phyloP scores from a whole-genome alignment of 2,113 vertebrate species.

The Ochotona curzoniae region DNA sequence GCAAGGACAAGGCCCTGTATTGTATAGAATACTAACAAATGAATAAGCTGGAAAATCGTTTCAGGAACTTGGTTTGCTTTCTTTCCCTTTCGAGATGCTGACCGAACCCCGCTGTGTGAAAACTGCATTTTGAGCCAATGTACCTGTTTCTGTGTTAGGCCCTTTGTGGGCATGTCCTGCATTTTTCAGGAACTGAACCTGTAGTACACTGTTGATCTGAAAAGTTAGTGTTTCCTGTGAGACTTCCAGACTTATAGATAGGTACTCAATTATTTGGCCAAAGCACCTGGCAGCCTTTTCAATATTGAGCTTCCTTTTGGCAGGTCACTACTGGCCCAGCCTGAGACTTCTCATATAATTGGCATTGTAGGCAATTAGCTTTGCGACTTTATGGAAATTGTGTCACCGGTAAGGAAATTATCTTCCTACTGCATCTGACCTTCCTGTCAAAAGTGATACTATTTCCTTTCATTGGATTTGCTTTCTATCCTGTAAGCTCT shows the following conservation, averaged over 20 bases:
- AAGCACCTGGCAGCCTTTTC: not conserved
- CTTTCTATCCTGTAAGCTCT: slow-evolving; percentile 50
- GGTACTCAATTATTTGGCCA: slow-evolving; percentile 47
- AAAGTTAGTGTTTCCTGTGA: not conserved
- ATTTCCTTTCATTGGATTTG: slow-evolving; percentile 60
- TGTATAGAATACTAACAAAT: not conserved
- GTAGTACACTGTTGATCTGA: not conserved
- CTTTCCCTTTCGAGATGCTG: not conserved
- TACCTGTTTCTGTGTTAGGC: not conserved
- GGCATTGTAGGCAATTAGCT: slow-evolving; percentile 59
- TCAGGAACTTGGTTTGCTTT: not conserved
- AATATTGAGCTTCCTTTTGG: not conserved
- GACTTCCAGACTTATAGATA: not conserved
- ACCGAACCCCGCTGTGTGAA: not conserved
- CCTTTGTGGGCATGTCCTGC: not conserved
- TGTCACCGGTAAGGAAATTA: slow-evolving; percentile 57
- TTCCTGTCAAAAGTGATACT: slow-evolving; percentile 46
- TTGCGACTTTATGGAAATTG: slow-evolving; percentile 61
- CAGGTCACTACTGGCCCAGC: not conserved
- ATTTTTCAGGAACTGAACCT: not conserved
- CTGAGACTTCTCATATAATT: slow-evolving; percentile 43
- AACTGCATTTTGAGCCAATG: not conserved
- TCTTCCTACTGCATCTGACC: slow-evolving; percentile 39
- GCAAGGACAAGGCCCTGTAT: not conserved
- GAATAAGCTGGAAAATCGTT: not conserved